A percentile compares a stretch with the other conserved stretches of the same genome.
These are phyloP conservation scores for Hedychridium roseum DNA, from an alignment of 2,888 invertebrate species.

Conservation along the genomic window DNA sequence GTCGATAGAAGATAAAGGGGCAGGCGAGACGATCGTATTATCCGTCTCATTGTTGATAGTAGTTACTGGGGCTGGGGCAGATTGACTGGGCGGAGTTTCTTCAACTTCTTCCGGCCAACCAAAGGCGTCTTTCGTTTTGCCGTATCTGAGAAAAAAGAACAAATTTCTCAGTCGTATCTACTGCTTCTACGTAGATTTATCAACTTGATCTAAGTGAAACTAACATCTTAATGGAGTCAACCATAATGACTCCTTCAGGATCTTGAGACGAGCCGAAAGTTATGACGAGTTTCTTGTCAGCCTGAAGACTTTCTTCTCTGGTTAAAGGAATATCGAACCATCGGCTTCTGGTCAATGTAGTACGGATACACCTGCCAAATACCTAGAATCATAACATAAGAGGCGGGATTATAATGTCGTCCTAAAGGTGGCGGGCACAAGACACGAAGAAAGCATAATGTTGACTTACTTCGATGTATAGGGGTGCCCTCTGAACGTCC, in stretches of 20 bases:
- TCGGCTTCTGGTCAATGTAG: conserved; percentile 77
- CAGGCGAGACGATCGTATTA: conserved; percentile 56
- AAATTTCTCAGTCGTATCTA: too few relatives aligned
- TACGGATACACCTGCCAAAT: conserved; percentile 78
- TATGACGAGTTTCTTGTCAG: conserved; percentile 88
- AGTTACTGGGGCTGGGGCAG: conserved; percentile 54
- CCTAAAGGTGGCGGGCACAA: too few relatives aligned
- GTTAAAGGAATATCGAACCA: conserved; percentile 97
- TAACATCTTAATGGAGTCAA: conserved; percentile 90
- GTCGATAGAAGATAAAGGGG: conserved; percentile 70
- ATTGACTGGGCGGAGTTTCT: conserved; percentile 68
- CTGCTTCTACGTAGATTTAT: too few relatives aligned
- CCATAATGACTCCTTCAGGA: conserved; percentile 87
- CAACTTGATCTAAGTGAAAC: conserved; percentile 5
- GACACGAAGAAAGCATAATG: conserved; percentile 5
- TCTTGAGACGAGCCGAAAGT: conserved; percentile 87
- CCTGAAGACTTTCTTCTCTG: conserved; percentile 89
- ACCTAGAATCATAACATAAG: conserved; percentile 61
- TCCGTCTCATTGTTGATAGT: conserved; percentile 61
- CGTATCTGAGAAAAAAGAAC: conserved; percentile 71
- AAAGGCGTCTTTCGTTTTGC: conserved; percentile 93
- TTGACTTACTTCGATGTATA: conserved; percentile 72
- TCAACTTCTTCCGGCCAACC: conserved; percentile 97
- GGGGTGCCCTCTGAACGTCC: conserved; percentile 79
- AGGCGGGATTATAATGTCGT: too few relatives aligned